These are phyloP conservation scores for Rhinoderma darwinii DNA, from an alignment of 2,113 vertebrate genomes.

Conservation along the genomic window DNA sequence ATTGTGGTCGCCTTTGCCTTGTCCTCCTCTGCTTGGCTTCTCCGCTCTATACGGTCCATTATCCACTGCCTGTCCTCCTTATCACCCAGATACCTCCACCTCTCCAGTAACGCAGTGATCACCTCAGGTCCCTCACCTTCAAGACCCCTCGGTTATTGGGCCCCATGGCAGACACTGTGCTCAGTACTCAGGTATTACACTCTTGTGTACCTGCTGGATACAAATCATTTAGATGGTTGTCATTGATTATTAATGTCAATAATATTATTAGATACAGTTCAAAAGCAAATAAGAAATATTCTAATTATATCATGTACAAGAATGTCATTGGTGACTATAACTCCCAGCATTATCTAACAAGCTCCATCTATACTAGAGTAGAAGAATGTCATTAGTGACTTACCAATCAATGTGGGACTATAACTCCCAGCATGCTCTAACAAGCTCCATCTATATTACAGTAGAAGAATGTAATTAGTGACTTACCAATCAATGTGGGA, in stretches of 20 bases:
- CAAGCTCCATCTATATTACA: too few relatives aligned
- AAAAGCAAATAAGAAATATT: not conserved
- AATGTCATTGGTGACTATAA: not conserved
- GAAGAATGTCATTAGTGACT: too few relatives aligned
- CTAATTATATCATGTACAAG: too few relatives aligned
- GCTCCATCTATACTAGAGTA: not conserved
- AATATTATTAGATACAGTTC: not conserved
- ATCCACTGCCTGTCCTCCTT: too few relatives aligned
- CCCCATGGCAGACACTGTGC: not conserved
- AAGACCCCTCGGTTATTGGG: not conserved
- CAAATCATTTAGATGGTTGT: not conserved
- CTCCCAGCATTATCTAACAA: not conserved
- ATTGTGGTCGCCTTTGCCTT: too few relatives aligned
- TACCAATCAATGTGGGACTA: too few relatives aligned
- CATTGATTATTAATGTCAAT: not conserved
- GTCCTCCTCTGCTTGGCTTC: too few relatives aligned
- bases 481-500: too few relatives aligned
- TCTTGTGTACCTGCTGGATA: not conserved
- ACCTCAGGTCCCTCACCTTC: not conserved
- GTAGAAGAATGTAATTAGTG: too few relatives aligned
- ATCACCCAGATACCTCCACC: not conserved
- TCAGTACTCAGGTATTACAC: not conserved
- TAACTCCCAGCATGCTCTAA: too few relatives aligned
- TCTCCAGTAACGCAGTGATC: not conserved
- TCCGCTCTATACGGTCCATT: too few relatives aligned